Evolutionary conservation across 2,888 invertebrate genomes (phyloP).

Genomic region (Bimastos eiseni): DNA sequence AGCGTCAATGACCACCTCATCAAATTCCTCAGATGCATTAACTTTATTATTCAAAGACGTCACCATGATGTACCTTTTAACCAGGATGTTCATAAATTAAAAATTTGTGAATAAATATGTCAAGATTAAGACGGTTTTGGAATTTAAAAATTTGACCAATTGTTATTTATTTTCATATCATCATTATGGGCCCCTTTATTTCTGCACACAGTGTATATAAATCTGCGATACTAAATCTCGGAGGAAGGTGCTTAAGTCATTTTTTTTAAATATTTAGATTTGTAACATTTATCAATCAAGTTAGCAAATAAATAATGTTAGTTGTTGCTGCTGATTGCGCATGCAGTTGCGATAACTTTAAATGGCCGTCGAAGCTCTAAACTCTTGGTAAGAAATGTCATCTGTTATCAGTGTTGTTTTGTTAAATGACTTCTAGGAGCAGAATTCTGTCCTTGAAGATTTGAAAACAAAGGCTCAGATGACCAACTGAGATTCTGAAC

Average conservation of each 20-base stretch:
- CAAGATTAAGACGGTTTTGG: too few relatives aligned
- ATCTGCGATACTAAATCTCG: too few relatives aligned
- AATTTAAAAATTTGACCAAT: too few relatives aligned
- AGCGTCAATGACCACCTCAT: too few relatives aligned
- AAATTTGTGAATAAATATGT: too few relatives aligned
- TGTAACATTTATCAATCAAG: neutral
- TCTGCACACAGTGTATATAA: too few relatives aligned
- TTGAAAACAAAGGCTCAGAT: slow-evolving; percentile 79
- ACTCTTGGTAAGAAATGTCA: neutral
- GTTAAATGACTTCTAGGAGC: slow-evolving; percentile 67
- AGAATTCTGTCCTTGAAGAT: slow-evolving; percentile 73
- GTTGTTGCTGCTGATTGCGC: neutral
- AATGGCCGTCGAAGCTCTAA: neutral
- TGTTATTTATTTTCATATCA: too few relatives aligned
- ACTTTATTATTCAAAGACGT: too few relatives aligned
- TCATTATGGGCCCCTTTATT: too few relatives aligned
- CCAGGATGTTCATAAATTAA: too few relatives aligned
- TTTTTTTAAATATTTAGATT: neutral
- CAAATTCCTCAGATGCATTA: too few relatives aligned
- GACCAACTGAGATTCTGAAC: slow-evolving; percentile 86
- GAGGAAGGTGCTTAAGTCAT: neutral
- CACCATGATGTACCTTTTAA: too few relatives aligned
- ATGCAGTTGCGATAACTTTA: neutral
- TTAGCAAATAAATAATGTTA: neutral
- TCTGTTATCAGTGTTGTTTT: neutral